Conservation (phyloP, 2,113 vertebrate species). For the Macaca fascicularis region DNA sequence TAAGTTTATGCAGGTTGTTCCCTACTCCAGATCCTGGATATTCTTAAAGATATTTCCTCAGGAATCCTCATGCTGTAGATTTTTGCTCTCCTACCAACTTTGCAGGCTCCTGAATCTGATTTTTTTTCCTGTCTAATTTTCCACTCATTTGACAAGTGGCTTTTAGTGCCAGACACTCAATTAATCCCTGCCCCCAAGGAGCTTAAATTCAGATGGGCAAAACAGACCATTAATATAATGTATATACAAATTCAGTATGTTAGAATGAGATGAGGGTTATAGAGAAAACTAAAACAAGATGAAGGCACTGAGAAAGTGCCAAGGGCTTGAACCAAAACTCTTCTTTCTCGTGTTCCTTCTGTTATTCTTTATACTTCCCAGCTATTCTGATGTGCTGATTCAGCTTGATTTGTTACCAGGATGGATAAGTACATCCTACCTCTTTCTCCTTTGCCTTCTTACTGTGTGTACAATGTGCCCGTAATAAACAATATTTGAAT, state of each 20-base stretch:
- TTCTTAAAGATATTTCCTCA: not conserved
- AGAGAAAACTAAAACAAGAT: conserved; percentile 14
- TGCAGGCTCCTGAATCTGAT: not conserved
- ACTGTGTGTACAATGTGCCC: not conserved
- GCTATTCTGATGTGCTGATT: not conserved
- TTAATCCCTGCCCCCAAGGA: not conserved
- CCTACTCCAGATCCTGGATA: not conserved
- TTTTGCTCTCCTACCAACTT: not conserved
- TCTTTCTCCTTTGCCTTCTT: not conserved
- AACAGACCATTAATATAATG: conserved; percentile 35
- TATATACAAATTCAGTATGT: not conserved
- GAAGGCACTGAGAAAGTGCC: not conserved
- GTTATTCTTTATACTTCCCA: not conserved
- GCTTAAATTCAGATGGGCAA: conserved; percentile 26
- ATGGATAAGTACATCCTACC: not conserved
- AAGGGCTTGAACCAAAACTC: not conserved
- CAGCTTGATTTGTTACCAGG: not conserved
- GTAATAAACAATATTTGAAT: conserved; percentile 13
- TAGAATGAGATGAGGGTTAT: not conserved
- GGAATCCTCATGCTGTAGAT: not conserved
- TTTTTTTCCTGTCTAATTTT: not conserved
- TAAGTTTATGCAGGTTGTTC: not conserved
- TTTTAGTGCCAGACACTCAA: not conserved
- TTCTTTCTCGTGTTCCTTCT: not conserved
- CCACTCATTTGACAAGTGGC: not conserved